phyloP scores from a whole-genome alignment of 2,888 invertebrate species.

The Perizoma affinitatum region DNA sequence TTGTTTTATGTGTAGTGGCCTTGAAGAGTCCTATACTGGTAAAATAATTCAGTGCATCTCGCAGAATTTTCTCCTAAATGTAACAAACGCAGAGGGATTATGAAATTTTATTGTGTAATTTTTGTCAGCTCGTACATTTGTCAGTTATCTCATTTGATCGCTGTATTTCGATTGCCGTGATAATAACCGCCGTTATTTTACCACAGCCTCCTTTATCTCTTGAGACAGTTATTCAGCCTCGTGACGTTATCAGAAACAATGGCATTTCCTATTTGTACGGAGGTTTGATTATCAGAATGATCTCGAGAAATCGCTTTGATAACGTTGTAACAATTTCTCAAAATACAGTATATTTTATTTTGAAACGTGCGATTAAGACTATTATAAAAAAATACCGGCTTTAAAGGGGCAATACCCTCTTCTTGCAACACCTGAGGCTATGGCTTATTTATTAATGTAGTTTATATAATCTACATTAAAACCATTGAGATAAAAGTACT shows the following conservation, averaged over 20 bases:
- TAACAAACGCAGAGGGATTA: neutral
- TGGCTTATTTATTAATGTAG: no score
- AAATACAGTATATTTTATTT: neutral
- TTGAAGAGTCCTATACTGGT: no score
- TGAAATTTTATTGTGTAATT: neutral
- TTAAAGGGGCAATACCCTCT: no score
- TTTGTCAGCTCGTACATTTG: neutral
- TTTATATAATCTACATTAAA: no score
- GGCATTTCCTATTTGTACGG: slow-evolving; percentile 22
- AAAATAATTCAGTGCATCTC: neutral
- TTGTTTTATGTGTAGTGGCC: no score
- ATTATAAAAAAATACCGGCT: neutral
- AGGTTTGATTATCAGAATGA: slow-evolving; percentile 13
- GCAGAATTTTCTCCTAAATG: neutral
- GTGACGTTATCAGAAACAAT: slow-evolving; percentile 24
- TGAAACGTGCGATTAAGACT: neutral
- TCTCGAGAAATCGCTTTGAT: neutral
- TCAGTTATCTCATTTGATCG: slow-evolving; percentile 2
- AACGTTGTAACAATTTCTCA: neutral
- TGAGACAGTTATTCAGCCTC: slow-evolving; percentile 26
- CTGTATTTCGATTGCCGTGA: slow-evolving; percentile 2
- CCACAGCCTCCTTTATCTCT: slow-evolving; percentile 18
- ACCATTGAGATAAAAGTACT: no score
- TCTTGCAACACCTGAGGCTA: no score
- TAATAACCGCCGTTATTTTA: slow-evolving; percentile 17